phyloP scores from a whole-genome alignment of 2,797 vertebrate genomes.

The Alcedo quadribrachys region DNA sequence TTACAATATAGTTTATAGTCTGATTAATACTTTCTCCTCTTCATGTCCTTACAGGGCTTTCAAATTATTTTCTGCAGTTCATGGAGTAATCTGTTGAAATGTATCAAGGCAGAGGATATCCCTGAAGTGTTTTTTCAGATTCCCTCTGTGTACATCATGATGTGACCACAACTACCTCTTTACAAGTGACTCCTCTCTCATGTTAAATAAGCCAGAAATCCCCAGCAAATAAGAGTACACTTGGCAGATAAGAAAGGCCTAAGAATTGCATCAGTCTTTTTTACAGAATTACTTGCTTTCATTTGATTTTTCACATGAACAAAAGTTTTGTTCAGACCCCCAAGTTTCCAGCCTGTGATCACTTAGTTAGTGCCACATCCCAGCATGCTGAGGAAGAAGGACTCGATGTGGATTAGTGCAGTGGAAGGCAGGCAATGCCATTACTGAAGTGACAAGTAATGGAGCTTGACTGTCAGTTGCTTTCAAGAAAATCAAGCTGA shows the following conservation, averaged over 20 bases:
- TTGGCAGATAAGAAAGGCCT: background rate
- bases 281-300: background rate
- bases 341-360: fast-evolving
- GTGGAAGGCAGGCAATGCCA: background rate
- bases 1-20: background rate
- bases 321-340: background rate
- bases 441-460: background rate
- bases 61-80: background rate
- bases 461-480: background rate
- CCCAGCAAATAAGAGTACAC: background rate
- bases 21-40: background rate
- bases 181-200: background rate
- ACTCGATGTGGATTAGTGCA: background rate
- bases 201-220: background rate
- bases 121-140: background rate
- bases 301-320: background rate
- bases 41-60: background rate
- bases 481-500: background rate
- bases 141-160: background rate
- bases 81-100: background rate
- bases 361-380: background rate
- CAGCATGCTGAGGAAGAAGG: background rate
- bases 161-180: background rate
- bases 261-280: background rate
- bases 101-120: background rate